phyloP scores from a whole-genome alignment of 2,797 vertebrate species.

The Catostomus latipinnis region DNA sequence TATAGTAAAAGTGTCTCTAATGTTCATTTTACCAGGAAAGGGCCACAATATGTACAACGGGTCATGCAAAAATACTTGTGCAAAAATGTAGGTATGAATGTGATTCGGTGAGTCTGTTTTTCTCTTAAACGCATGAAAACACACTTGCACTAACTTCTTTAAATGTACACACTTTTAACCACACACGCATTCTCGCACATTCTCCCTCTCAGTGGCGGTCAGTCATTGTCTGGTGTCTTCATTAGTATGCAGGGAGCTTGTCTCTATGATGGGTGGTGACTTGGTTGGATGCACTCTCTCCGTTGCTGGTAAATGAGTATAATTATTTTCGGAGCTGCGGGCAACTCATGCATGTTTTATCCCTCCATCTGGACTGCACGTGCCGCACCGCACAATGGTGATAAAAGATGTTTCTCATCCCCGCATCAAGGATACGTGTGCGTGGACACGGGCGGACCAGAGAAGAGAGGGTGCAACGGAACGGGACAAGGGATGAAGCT shows the following conservation, averaged over 20 bases:
- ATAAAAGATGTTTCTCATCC: constrained; percentile 82
- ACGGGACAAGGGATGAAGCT: constrained; percentile 16
- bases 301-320: constrained; percentile 89
- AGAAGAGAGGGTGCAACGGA: constrained; percentile 24
- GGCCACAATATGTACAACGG: no score
- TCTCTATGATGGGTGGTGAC: constrained; percentile 89
- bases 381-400: constrained; percentile 78
- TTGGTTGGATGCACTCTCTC: constrained; percentile 90
- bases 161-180: neutral
- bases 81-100: no score
- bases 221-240: constrained; percentile 70
- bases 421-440: constrained; percentile 75
- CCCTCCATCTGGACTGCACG: constrained; percentile 86
- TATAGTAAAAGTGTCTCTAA: no score
- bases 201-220: constrained; percentile 30
- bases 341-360: constrained; percentile 94
- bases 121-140: neutral
- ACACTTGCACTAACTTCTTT: neutral
- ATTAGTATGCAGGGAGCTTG: constrained; percentile 88
- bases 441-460: constrained; percentile 30
- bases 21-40: no score
- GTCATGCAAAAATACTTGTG: no score
- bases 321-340: constrained; percentile 92
- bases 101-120: neutral
- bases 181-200: neutral